Evolutionary conservation across 1,140 invertebrate species (phyloP).

Genomic region (Eubasilissa regina): DNA sequence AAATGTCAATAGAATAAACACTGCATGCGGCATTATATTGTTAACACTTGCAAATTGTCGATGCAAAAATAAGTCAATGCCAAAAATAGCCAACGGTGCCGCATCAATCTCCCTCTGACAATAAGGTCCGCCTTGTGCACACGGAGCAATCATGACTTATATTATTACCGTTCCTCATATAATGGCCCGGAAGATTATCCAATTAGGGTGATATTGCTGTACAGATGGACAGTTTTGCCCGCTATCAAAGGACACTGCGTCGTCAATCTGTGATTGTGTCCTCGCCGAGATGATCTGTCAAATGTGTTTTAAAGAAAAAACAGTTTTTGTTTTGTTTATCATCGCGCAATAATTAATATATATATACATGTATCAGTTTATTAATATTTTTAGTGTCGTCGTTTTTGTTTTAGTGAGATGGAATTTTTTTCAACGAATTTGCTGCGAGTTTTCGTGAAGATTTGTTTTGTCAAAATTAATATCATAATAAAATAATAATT

Average conservation of each 20-base stretch:
- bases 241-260: not conserved
- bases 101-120: not conserved
- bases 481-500: slow-evolving; percentile 25
- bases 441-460: slow-evolving; percentile 10
- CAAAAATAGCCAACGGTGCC: not conserved
- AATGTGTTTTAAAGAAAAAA: not conserved
- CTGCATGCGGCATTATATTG: not conserved
- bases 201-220: not conserved
- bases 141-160: not conserved
- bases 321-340: not conserved
- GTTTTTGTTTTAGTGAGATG: not conserved
- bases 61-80: not conserved
- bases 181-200: slow-evolving; percentile 11
- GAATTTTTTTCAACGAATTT: not conserved
- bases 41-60: not conserved
- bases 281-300: not conserved
- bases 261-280: not conserved
- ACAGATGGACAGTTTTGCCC: not conserved
- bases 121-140: not conserved
- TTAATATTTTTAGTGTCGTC: not conserved
- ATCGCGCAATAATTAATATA: too few relatives aligned
- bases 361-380: too few relatives aligned
- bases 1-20: too few relatives aligned
- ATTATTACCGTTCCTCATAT: not conserved
- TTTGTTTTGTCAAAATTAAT: slow-evolving; percentile 14